A percentile compares a stretch with the other conserved stretches of the same genome.
Conservation (phyloP, 2,888 invertebrate genomes). For the Lithophane socia region DNA sequence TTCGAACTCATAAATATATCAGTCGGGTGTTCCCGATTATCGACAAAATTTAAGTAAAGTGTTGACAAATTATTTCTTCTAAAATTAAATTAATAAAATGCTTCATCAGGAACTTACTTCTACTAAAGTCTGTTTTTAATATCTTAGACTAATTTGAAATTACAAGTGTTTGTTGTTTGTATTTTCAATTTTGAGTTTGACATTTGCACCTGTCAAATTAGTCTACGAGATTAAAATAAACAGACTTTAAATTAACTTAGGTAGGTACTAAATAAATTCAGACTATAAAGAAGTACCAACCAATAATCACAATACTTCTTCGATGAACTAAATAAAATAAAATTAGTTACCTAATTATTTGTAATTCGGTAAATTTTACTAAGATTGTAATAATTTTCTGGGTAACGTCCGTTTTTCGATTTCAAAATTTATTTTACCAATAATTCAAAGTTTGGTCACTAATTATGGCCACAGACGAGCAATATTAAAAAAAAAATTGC, state of each 20-base stretch:
- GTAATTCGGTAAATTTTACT: background rate
- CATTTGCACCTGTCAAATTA: too few species aligned
- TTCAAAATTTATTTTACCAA: background rate
- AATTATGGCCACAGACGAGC: too few species aligned
- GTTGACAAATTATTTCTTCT: too few species aligned
- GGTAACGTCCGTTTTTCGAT: fast-evolving
- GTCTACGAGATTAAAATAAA: too few species aligned
- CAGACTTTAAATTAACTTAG: background rate
- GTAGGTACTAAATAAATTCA: background rate
- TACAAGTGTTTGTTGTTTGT: too few species aligned
- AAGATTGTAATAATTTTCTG: conserved; percentile 9
- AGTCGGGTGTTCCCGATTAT: background rate
- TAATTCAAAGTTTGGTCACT: background rate
- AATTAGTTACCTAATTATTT: background rate
- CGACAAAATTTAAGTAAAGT: background rate
- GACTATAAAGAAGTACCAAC: background rate
- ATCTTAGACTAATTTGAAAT: too few species aligned
- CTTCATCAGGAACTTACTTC: background rate
- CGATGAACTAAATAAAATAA: background rate
- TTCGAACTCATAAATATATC: background rate
- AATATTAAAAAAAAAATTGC: background rate
- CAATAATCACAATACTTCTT: too few species aligned
- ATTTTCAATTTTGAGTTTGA: too few species aligned
- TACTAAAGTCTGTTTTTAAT: background rate
- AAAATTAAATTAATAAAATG: background rate